Conservation (phyloP, 1,140 invertebrate species). For the Pomacea maculata region DNA sequence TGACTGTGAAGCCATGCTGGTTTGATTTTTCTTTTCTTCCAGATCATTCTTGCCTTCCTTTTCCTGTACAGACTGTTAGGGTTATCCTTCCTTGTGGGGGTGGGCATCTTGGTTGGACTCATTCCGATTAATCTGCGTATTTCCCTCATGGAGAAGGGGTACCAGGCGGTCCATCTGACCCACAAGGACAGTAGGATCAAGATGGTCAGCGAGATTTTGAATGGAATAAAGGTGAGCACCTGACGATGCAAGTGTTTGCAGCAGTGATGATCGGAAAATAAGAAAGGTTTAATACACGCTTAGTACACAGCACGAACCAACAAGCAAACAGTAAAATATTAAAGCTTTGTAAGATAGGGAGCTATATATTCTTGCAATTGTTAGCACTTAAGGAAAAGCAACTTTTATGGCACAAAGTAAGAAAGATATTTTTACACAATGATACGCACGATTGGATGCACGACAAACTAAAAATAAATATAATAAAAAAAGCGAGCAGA, state of each 20-base stretch:
- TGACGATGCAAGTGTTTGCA: not conserved
- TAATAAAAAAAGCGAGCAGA: not conserved
- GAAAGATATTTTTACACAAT: not conserved
- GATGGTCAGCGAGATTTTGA: slow-evolving; percentile 66
- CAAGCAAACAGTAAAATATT: not conserved
- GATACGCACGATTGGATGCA: not conserved
- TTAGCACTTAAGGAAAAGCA: no score
- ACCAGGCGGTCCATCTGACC: slow-evolving; percentile 68
- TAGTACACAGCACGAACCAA: not conserved
- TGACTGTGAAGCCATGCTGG: not conserved
- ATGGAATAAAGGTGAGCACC: slow-evolving; percentile 69
- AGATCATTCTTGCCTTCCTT: slow-evolving; percentile 85
- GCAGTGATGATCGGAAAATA: not conserved
- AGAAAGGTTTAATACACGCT: not conserved
- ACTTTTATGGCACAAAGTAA: not conserved
- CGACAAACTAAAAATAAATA: not conserved
- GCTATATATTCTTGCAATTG: no score
- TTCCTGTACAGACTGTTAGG: slow-evolving; percentile 83
- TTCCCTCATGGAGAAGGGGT: slow-evolving; percentile 75
- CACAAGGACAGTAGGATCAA: slow-evolving; percentile 71
- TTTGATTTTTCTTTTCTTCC: slow-evolving; percentile 82
- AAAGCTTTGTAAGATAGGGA: no score
- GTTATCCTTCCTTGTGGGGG: slow-evolving; percentile 57
- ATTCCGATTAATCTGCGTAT: slow-evolving; percentile 82
- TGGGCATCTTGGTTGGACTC: slow-evolving; percentile 61